These are phyloP conservation scores for Vanessa cardui DNA, from an alignment of 2,888 invertebrate genomes.

Conservation along the genomic window DNA sequence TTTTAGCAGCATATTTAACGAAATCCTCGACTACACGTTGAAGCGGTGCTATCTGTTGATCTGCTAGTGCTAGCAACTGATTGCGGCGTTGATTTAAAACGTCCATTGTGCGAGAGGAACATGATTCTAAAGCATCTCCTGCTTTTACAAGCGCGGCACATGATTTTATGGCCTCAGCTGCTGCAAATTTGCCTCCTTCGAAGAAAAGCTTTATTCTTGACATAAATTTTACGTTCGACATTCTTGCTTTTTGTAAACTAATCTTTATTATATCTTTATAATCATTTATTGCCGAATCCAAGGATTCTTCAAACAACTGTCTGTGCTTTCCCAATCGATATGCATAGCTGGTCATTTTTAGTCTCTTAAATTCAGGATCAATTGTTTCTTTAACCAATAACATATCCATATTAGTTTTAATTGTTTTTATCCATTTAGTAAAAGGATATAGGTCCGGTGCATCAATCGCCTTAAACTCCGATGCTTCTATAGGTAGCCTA, in stretches of 20 bases:
- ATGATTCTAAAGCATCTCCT: conserved; percentile 61
- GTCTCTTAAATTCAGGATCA: conserved; percentile 53
- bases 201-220: conserved; percentile 56
- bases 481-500: conserved; percentile 52
- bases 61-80: conserved; percentile 55
- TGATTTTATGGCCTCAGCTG: conserved; percentile 57
- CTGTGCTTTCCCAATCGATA: conserved; percentile 59
- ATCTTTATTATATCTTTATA: conserved; percentile 54
- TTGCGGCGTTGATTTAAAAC: conserved; percentile 53
- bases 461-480: conserved; percentile 54
- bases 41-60: conserved; percentile 53
- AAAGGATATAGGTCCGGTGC: conserved; percentile 61
- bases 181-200: conserved; percentile 63
- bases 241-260: conserved; percentile 63
- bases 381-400: conserved; percentile 46
- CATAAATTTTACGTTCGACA: conserved; percentile 64
- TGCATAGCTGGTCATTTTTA: conserved; percentile 67
- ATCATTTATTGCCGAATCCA: conserved; percentile 49
- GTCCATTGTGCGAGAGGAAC: conserved; percentile 50
- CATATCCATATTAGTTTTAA: conserved; percentile 52
- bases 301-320: conserved; percentile 58
- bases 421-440: conserved; percentile 51
- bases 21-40: conserved; percentile 53
- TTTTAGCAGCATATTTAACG: conserved; percentile 46
- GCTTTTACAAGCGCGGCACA: conserved; percentile 51